phyloP scores from a whole-genome alignment of 92 coral and sea anemone species.

The Meandrina meandrites region DNA sequence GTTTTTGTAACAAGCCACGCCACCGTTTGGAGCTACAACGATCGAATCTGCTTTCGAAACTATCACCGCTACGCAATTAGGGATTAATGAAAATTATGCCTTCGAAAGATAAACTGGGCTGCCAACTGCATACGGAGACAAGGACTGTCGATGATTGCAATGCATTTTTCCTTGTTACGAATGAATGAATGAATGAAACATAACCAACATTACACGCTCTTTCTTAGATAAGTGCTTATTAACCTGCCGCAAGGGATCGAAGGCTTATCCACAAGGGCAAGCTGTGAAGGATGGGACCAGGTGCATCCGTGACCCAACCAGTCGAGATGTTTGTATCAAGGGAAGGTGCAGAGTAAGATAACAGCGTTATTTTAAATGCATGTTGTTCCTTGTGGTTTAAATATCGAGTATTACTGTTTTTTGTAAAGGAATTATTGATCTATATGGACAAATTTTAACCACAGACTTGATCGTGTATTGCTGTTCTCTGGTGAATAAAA shows the following conservation, averaged over 20 bases:
- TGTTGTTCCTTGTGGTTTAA: not conserved
- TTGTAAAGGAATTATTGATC: too few relatives aligned
- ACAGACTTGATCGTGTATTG: not conserved
- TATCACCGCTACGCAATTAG: too few relatives aligned
- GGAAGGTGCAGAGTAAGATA: slow-evolving; percentile 66
- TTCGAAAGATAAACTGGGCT: too few relatives aligned
- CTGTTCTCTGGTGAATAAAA: too few relatives aligned
- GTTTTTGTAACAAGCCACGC: too few relatives aligned
- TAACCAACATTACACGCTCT: not conserved
- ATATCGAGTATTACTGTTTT: not conserved
- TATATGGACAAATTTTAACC: not conserved
- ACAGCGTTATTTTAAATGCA: not conserved
- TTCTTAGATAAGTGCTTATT: slow-evolving; percentile 13
- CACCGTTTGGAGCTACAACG: too few relatives aligned
- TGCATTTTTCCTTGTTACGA: not conserved
- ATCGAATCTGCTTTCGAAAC: too few relatives aligned
- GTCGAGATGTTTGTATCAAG: slow-evolving; percentile 60
- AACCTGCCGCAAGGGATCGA: not conserved
- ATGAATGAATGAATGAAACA: not conserved
- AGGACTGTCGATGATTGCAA: too few relatives aligned
- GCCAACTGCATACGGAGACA: too few relatives aligned
- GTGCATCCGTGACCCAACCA: slow-evolving; percentile 44
- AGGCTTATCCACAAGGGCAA: not conserved
- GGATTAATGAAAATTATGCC: too few relatives aligned
- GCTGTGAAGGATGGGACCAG: slow-evolving; percentile 75